Conservation (phyloP, 2,888 invertebrate genomes). For the Ferdinandea cuprea region DNA sequence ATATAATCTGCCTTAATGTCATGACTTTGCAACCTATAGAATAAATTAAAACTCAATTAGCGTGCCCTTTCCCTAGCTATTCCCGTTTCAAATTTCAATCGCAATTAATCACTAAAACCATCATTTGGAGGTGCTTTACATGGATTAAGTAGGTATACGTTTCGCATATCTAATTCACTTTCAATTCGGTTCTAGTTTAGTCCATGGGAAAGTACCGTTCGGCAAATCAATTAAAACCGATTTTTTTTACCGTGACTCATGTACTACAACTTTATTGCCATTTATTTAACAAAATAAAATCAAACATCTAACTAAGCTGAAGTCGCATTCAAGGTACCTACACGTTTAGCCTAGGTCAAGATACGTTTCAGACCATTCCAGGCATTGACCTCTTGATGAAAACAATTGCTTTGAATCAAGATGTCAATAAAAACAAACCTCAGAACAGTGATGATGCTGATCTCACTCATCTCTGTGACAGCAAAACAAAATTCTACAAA, state of each 20-base stretch:
- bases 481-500: constrained; percentile 8
- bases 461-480: constrained; percentile 2
- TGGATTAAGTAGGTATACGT: background rate
- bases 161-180: background rate
- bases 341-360: constrained; percentile 19
- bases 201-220: constrained; percentile 1
- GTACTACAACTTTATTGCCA: background rate
- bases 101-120: no score
- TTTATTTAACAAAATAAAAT: background rate
- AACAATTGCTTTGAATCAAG: constrained; percentile 1
- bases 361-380: background rate
- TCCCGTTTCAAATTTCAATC: no score
- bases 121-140: no score
- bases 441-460: background rate
- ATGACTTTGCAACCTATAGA: no score
- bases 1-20: no score
- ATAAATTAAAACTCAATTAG: no score
- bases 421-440: constrained; percentile 6
- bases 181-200: background rate
- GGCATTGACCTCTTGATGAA: constrained; percentile 9
- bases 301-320: background rate
- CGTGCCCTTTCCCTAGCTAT: no score
- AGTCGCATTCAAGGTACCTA: background rate
- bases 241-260: no score
- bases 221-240: background rate